Base-by-base conservation (phyloP, 2,888 invertebrate species). In the Melanchra persicariae region DNA sequence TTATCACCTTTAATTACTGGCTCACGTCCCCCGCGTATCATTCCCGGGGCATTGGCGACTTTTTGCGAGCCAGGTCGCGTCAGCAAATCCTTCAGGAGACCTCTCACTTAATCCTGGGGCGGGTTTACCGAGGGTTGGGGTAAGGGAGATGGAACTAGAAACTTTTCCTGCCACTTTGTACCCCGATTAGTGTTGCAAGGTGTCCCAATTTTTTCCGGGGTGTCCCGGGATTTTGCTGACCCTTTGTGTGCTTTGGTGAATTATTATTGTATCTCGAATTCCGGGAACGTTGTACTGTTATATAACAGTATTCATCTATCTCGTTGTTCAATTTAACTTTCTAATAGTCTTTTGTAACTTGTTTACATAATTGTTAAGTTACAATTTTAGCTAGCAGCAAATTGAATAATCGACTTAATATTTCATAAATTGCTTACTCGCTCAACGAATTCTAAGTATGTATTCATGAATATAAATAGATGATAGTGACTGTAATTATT, bases 91-190 rank as follows among this genome's bases (percentile, higher is more conserved):
- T 84, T 74, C 73, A 81, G 82, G 82, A 84, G 74, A 82, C 82
- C 77, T 77, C 85, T 85, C 86, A 84, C 85, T 85, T 89, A 89
- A 89, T 89, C 87, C 83, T 77, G 60, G 74, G 74, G 74, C 67
- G 77, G 74, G 71, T 62, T 71, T 60, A 45, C 49, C 63, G 77
- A 81, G 73, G 85, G 85, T 83, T 67, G 83, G 85, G 82, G 86
- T 75, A 26, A 68, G 75, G 77, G 85, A 61, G 77, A 67, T 61
- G 43, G 72, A 71, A 79, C 80, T 78, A 86, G 75, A 87, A 87
- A 85, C 84, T 86, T 88, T 85, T 83, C 82, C 83, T 82, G 83
- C 85, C 87, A 91, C 80, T 87, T 87, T 87, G 85, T 84, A 74
- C 79, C 60, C 55, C 81, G 78, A 86, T 86, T 85, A 85, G 79